These are phyloP conservation scores for Brachionus asplanchnoidis DNA, from an alignment of 1,140 invertebrate genomes.

Conservation along the genomic window DNA sequence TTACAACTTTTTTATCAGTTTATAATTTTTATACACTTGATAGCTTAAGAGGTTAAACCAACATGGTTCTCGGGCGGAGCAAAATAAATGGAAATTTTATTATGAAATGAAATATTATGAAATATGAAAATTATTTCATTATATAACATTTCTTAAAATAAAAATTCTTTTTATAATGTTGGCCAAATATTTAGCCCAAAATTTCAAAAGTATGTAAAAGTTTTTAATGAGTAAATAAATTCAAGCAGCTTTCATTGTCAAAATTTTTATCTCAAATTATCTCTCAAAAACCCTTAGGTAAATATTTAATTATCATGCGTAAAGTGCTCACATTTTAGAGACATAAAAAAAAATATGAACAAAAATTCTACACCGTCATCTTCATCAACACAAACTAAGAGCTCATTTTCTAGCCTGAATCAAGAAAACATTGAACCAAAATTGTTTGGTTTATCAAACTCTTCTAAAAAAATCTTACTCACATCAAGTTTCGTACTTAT, in stretches of 20 bases:
- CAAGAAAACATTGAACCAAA: background rate
- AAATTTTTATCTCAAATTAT: background rate
- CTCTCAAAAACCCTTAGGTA: background rate
- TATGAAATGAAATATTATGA: background rate
- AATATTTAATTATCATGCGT: background rate
- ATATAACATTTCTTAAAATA: background rate
- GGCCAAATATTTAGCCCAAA: conserved; percentile 16
- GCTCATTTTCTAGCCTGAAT: background rate
- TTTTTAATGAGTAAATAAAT: background rate
- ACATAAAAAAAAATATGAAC: background rate
- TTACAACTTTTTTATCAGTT: background rate
- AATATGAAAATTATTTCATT: background rate
- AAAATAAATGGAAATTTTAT: background rate
- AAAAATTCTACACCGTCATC: conserved; percentile 23
- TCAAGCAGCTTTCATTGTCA: background rate
- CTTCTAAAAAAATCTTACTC: background rate
- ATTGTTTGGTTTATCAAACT: conserved; percentile 7
- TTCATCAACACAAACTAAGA: background rate
- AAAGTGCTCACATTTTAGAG: conserved; percentile 6
- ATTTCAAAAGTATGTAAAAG: conserved; percentile 14
- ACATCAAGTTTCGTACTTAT: background rate
- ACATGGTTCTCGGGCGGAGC: background rate
- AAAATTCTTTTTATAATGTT: background rate
- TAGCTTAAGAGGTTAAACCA: background rate
- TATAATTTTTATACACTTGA: background rate